Evolutionary conservation across 2,888 invertebrate species (phyloP).

Genomic region (Crematogaster levior): DNA sequence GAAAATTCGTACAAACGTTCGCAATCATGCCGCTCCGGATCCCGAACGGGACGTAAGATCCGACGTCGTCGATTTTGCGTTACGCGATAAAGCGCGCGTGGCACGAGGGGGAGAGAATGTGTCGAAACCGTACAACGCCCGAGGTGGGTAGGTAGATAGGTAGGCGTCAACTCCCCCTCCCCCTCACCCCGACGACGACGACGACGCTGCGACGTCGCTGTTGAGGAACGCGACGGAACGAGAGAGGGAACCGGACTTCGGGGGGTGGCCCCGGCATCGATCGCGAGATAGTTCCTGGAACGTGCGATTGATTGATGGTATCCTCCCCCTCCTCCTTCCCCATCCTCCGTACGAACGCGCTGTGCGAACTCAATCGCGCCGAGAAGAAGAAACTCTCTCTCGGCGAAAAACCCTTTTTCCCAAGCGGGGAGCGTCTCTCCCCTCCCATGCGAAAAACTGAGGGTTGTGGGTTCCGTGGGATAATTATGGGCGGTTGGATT

Average conservation of each 20-base stretch:
- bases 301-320: conserved; percentile 65
- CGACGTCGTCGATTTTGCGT: conserved; percentile 28
- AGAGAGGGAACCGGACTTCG: conserved; percentile 34
- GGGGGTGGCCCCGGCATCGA: conserved; percentile 56
- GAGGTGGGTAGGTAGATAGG: conserved; percentile 17
- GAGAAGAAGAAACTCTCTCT: conserved; percentile 28
- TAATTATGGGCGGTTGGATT: conserved; percentile 3
- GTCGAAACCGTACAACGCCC: conserved; percentile 43
- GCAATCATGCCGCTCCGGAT: background rate
- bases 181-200: conserved; percentile 24
- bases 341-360: background rate
- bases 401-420: conserved; percentile 27
- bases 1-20: conserved; percentile 16
- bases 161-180: conserved; percentile 43
- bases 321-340: background rate
- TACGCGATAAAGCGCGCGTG: background rate
- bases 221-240: conserved; percentile 48
- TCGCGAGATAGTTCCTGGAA: conserved; percentile 63
- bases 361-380: conserved; percentile 44
- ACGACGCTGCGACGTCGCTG: conserved; percentile 47
- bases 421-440: background rate
- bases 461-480: background rate
- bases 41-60: background rate
- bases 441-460: background rate
- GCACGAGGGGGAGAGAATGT: background rate